phyloP scores from a whole-genome alignment of 2,797 vertebrate species.

The Eospalax fontanierii region DNA sequence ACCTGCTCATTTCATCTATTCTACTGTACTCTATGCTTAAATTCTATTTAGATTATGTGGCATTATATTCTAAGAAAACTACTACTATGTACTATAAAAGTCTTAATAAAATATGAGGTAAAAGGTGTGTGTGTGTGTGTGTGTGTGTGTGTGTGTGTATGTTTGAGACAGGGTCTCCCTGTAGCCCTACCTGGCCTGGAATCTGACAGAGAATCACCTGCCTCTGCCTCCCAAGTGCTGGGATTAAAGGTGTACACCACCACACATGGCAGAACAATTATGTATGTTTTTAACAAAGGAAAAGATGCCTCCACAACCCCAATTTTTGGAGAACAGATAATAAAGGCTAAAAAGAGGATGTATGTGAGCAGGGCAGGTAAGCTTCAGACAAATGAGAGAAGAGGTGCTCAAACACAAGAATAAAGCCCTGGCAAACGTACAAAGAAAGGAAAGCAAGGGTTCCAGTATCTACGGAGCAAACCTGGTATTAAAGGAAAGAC shows the following conservation, averaged over 20 bases:
- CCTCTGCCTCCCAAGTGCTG: too few relatives aligned
- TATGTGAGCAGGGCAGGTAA: not conserved
- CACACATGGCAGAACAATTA: too few relatives aligned
- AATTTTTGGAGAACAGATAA: constrained; percentile 40
- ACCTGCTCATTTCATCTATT: not conserved
- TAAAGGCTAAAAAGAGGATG: constrained; percentile 33
- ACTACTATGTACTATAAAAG: not conserved
- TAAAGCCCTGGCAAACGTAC: not conserved
- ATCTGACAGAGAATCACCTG: too few relatives aligned
- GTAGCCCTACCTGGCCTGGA: too few relatives aligned
- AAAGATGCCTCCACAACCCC: not conserved
- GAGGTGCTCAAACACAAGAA: not conserved
- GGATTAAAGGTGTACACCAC: too few relatives aligned
- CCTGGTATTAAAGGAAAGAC: not conserved
- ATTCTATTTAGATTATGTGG: constrained; percentile 32
- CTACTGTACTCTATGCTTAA: constrained; percentile 31
- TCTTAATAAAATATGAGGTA: constrained; percentile 39
- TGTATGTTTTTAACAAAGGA: constrained; percentile 53
- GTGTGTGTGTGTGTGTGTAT: too few relatives aligned
- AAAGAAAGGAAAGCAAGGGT: constrained; percentile 36
- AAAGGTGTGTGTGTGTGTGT: not conserved
- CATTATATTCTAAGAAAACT: constrained; percentile 46
- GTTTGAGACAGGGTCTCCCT: too few relatives aligned
- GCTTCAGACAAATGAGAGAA: constrained; percentile 9
- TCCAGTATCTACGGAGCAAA: not conserved